Evolutionary conservation across 2,797 vertebrate genomes (phyloP).

Genomic region (Darevskia mixta): DNA sequence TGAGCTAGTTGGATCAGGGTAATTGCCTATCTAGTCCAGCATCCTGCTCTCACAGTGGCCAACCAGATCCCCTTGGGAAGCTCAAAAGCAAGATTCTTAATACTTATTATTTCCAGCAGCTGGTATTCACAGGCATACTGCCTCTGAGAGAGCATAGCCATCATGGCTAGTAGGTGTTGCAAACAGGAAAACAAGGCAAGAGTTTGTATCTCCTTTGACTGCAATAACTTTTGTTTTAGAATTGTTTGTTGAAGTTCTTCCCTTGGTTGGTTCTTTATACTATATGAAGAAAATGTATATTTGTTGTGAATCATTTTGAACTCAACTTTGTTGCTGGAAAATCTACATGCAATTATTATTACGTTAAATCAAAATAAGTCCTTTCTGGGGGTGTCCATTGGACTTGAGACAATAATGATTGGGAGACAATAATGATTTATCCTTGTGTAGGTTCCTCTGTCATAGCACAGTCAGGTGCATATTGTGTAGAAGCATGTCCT

Average conservation of each 20-base stretch:
- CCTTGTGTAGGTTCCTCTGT: not conserved
- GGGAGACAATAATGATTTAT: not conserved
- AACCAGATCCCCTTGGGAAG: too few species aligned
- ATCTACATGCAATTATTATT: not conserved
- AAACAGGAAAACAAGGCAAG: not conserved
- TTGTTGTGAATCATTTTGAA: not conserved
- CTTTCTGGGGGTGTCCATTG: not conserved
- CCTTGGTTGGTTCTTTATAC: not conserved
- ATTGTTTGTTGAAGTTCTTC: not conserved
- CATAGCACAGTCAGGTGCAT: slow-evolving; percentile 1
- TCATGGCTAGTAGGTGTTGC: not conserved
- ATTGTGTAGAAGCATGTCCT: not conserved
- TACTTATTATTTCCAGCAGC: too few species aligned
- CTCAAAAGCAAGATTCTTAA: too few species aligned
- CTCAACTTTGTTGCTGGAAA: not conserved
- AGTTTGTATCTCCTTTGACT: slow-evolving; percentile 6
- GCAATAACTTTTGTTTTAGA: not conserved
- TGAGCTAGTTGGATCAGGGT: too few species aligned
- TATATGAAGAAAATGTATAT: not conserved
- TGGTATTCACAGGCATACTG: too few species aligned
- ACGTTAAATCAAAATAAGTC: not conserved
- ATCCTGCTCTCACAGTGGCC: too few species aligned
- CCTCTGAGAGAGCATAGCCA: too few species aligned
- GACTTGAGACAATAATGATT: too few species aligned
- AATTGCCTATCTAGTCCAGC: too few species aligned